Conservation (phyloP, 1,140 invertebrate genomes). For the Thaumatotibia leucotreta region DNA sequence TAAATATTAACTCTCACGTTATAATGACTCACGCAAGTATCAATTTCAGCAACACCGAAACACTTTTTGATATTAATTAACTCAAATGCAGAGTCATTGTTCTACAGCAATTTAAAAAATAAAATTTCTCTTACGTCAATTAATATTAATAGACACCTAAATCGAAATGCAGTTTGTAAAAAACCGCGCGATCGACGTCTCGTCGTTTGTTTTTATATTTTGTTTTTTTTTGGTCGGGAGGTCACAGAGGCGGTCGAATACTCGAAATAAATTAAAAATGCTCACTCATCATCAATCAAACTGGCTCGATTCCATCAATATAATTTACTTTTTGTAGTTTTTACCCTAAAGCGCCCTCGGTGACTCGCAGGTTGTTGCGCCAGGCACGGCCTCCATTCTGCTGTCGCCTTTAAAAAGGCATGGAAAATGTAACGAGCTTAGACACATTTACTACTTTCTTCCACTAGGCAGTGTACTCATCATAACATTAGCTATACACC, state of each 20-base stretch:
- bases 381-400: slow-evolving; percentile 42
- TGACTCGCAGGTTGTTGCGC: slow-evolving; percentile 61
- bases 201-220: slow-evolving; percentile 24
- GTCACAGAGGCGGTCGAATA: slow-evolving; percentile 51
- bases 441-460: neutral
- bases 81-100: slow-evolving; percentile 61
- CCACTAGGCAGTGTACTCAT: slow-evolving; percentile 14
- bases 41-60: slow-evolving; percentile 34
- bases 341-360: slow-evolving; percentile 64
- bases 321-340: slow-evolving; percentile 76
- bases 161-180: slow-evolving; percentile 50
- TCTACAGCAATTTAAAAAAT: slow-evolving; percentile 51
- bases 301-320: slow-evolving; percentile 72
- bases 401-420: neutral
- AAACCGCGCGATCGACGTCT: slow-evolving; percentile 39
- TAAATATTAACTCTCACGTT: slow-evolving; percentile 10
- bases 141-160: slow-evolving; percentile 74
- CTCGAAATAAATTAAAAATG: slow-evolving; percentile 74
- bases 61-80: slow-evolving; percentile 37
- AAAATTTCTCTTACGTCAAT: slow-evolving; percentile 68
- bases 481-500: slow-evolving; percentile 15
- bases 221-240: slow-evolving; percentile 32
- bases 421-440: neutral
- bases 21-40: slow-evolving; percentile 3
- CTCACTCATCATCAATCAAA: slow-evolving; percentile 75